Evolutionary conservation across 2,797 vertebrate species (phyloP), one percentile per base, ranked within the genome.

Genomic region (Lagorchestes hirsutus): DNA sequence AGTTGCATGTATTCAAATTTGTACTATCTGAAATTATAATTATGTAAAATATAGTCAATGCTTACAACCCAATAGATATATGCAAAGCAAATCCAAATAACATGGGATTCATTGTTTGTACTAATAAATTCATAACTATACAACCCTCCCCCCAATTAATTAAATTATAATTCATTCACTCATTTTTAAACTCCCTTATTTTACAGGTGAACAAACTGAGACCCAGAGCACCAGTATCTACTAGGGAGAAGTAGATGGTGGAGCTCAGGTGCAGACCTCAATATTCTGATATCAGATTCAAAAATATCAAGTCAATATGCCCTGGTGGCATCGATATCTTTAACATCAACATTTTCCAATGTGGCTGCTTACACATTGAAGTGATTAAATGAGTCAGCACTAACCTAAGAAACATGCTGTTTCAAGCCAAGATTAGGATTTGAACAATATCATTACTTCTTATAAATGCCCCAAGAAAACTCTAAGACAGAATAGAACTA

Each of bases 381-480:
- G 87, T 59, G 27, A 93, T 92, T 92, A 96, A 94, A 40, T 54
- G 27, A 24, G 62, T 92, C 93, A 90, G 56, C 92, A 52, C 11
- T 57, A 95, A 96, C 95, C 93, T 90, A 55, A 90, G 13, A 92
- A 54, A 67, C 57, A 82, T 82, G 1, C 82, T 96, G 50, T 11
- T 50, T 94, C 40, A 82, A 82, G 74, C 40, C 74, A 82, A 82
- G 22, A 82, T 82, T 27, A 46, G 40, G 22, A 82, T 46, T 82
- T 82, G 74, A 82, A 82, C 29, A 0, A 8, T 92, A 95, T 57
- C n/a, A 54, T 59, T 90, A 50, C 92, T 97, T 92, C 40, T 54
- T 90, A 82, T n/a, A 96, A 94, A 93, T 82, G 14, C 28, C 54
- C 54, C 95, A 94, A 87, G 74, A 95, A 90, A 97, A 18, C 13